Conservation (phyloP, 2,113 vertebrate genomes). For the Stictonetta naevosa region DNA sequence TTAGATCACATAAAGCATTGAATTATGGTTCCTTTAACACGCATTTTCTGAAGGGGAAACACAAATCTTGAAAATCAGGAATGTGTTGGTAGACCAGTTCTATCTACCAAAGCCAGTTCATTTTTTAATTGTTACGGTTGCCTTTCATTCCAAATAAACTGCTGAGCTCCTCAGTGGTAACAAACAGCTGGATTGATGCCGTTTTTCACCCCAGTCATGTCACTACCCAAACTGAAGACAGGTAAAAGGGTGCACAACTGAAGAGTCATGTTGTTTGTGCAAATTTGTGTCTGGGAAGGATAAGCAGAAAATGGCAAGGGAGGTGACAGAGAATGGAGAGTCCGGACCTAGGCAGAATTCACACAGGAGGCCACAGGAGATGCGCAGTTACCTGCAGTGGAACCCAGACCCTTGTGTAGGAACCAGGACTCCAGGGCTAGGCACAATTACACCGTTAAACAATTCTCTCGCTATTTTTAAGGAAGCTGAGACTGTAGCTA, state of each 20-base stretch:
- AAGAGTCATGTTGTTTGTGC: fast-evolving
- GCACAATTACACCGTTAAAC: neutral
- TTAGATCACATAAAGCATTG: neutral
- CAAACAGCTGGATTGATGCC: neutral
- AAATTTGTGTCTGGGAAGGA: neutral
- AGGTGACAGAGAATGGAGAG: neutral
- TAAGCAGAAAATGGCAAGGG: neutral
- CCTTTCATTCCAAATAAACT: neutral
- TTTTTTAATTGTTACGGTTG: neutral
- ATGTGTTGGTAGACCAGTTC: neutral
- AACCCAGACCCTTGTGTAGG: fast-evolving
- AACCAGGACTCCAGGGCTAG: neutral
- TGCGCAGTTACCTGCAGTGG: no score
- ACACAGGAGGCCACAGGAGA: neutral
- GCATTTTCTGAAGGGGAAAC: neutral
- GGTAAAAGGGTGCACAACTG: neutral
- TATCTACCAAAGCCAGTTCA: neutral
- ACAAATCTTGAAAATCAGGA: neutral
- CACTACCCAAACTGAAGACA: neutral
- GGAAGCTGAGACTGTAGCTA: neutral
- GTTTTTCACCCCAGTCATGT: fast-evolving
- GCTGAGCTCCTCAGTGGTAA: neutral
- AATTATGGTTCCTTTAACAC: neutral
- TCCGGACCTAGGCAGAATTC: no score
- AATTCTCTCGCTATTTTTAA: neutral